Conservation (phyloP, 2,888 invertebrate species). For the Protodeltote pygarga region DNA sequence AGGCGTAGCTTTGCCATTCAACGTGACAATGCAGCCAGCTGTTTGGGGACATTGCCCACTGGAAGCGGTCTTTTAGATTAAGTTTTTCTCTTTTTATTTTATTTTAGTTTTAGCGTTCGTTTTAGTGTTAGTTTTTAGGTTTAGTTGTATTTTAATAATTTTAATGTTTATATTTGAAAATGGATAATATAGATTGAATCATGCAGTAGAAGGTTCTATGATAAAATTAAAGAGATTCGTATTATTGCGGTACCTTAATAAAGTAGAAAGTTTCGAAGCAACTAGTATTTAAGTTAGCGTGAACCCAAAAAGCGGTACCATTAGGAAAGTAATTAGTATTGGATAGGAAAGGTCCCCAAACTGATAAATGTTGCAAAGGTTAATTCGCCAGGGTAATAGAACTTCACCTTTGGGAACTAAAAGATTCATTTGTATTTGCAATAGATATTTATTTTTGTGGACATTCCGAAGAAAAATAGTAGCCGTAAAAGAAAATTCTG, state of each 20-base stretch:
- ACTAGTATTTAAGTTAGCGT: conserved; percentile 52
- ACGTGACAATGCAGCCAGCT: too few relatives aligned
- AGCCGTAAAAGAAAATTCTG: conserved; percentile 6
- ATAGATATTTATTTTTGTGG: conserved; percentile 4
- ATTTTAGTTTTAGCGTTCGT: too few relatives aligned
- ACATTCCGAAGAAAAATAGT: neutral
- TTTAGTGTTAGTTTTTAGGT: too few relatives aligned
- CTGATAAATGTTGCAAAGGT: conserved; percentile 70
- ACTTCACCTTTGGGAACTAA: conserved; percentile 16
- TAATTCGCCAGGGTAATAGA: conserved; percentile 50
- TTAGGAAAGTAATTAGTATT: conserved; percentile 68
- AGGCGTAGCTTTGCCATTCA: too few relatives aligned
- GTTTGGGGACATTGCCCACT: too few relatives aligned
- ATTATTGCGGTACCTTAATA: conserved; percentile 1
- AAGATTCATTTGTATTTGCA: conserved; percentile 16
- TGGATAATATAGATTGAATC: too few relatives aligned
- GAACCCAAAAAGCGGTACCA: conserved; percentile 50
- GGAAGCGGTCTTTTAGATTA: too few relatives aligned
- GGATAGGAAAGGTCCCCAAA: conserved; percentile 47
- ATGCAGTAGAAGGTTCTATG: too few relatives aligned
- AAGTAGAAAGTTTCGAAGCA: conserved; percentile 5
- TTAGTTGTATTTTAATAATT: too few relatives aligned
- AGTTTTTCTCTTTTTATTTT: too few relatives aligned
- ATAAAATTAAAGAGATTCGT: neutral
- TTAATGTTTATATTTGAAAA: too few relatives aligned